Evolutionary conservation across 2,113 vertebrate species (phyloP).

Genomic region (Scolopax mira): DNA sequence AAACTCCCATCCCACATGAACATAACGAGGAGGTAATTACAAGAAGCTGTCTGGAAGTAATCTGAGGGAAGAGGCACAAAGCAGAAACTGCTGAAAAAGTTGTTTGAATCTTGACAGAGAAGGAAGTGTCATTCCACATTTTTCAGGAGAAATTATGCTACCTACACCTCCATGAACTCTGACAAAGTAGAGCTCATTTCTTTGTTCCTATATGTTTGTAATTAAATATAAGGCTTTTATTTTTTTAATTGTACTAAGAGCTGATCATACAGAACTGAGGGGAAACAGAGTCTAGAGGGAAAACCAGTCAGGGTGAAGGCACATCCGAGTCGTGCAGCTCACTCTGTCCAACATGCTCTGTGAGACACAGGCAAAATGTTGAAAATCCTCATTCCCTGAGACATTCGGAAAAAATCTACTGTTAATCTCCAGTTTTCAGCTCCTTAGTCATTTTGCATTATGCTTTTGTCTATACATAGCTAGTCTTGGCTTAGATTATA

Average conservation of each 20-base stretch:
- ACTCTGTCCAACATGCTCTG: neutral
- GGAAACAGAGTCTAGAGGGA: neutral
- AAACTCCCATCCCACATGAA: slow-evolving; percentile 9
- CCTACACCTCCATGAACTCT: neutral
- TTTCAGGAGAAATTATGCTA: neutral
- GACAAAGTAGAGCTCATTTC: neutral
- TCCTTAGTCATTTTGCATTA: neutral
- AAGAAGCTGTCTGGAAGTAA: slow-evolving; percentile 14
- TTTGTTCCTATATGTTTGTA: neutral
- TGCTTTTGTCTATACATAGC: neutral
- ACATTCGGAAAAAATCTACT: neutral
- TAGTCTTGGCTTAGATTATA: neutral
- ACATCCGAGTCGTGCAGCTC: neutral
- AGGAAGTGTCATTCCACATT: neutral
- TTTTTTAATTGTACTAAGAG: neutral
- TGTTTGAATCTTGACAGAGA: neutral
- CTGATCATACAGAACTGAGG: neutral
- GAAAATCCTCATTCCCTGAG: neutral
- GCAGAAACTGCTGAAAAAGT: slow-evolving; percentile 14
- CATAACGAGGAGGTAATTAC: slow-evolving; percentile 21
- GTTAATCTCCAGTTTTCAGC: neutral
- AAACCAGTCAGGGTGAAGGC: neutral
- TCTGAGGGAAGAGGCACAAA: neutral
- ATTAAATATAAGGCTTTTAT: neutral
- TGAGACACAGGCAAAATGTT: neutral